Evolutionary conservation across 1,140 invertebrate genomes (phyloP), one percentile per base, ranked within the genome.

Genomic region (Pseudachorutes palmiensis): DNA sequence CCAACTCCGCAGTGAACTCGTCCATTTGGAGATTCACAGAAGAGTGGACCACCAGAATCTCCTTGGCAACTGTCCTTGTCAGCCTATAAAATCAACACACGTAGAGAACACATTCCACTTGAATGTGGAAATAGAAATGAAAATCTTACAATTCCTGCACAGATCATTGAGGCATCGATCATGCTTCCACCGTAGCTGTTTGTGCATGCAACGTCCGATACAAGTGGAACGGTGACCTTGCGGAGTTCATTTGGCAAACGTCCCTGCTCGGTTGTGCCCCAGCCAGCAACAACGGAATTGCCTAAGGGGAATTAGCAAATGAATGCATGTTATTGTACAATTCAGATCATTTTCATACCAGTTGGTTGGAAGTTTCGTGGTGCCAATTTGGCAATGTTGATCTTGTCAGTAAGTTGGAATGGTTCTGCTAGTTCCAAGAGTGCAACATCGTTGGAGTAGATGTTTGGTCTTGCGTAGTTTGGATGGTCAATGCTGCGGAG

Each of bases 311-410:
- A 55, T 14, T 16, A 55, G 24, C 24, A 12, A 55, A 55, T 24
- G 12, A 55, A 55, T 55, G 51, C 36, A 12, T 45, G 29, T 66
- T 68, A 67, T 61, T 16, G 12, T 9, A 33, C 3, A n/a, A 82
- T 74, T 45, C 19, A 19, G 12, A 3, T 55, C 12, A 55, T 55
- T 55, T 14, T 19, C 51, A 14, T 55, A 55, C 51, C 51, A 24
- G 24, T 24, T 55, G 51, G 51, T 9, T 22, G 9, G 24, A 55
- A 55, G 51, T 26, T 26, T 16, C 24, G 51, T 55, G 51, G 51
- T 55, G 51, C 14, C 5, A 55, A 26, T 5, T 14, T 55, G 12
- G 51, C 51, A 26, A 55, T 5, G 3, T 55, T 14, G 24, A 55
- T 22, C 5, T 19, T 19, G 9, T 55, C 51, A 26, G 9, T 55